Percentiles rank a stretch among this genome's conserved stretches.
Evolutionary conservation across 2,113 vertebrate species (phyloP).

Genomic region (Hypocryptadius cinnamomeus): DNA sequence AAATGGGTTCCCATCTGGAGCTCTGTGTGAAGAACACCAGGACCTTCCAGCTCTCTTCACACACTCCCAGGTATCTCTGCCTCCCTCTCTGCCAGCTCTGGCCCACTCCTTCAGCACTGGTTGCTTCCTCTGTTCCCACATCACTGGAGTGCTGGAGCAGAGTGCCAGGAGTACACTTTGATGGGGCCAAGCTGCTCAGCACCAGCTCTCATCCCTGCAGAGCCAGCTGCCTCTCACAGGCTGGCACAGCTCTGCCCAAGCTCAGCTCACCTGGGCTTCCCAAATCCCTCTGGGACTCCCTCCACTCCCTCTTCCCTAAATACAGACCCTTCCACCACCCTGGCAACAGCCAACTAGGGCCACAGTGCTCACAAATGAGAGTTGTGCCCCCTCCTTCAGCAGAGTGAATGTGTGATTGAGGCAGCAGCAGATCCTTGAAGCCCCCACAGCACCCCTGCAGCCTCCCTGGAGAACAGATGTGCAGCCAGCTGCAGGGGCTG

Average conservation of each 20-base stretch:
- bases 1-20: not conserved
- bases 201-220: not conserved
- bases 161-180: not conserved
- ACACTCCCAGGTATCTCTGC: not conserved
- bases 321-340: not conserved
- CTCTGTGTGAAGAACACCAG: not conserved
- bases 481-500: not conserved
- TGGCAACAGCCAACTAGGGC: not conserved
- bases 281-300: not conserved
- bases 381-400: not conserved
- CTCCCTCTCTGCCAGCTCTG: not conserved
- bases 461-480: not conserved
- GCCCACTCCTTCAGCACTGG: too few species aligned
- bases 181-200: not conserved
- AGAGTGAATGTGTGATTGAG: not conserved
- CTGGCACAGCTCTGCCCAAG: not conserved
- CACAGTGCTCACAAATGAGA: not conserved
- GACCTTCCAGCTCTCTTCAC: not conserved
- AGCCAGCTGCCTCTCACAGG: not conserved
- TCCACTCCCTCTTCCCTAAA: not conserved
- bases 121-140: not conserved
- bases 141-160: rapidly evolving
- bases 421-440: not conserved
- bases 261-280: not conserved
- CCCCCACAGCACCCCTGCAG: not conserved